A percentile compares a stretch with the other conserved stretches of the same genome.
Evolutionary conservation across 2,888 invertebrate species (phyloP).

Genomic region (Drosophila conformis): DNA sequence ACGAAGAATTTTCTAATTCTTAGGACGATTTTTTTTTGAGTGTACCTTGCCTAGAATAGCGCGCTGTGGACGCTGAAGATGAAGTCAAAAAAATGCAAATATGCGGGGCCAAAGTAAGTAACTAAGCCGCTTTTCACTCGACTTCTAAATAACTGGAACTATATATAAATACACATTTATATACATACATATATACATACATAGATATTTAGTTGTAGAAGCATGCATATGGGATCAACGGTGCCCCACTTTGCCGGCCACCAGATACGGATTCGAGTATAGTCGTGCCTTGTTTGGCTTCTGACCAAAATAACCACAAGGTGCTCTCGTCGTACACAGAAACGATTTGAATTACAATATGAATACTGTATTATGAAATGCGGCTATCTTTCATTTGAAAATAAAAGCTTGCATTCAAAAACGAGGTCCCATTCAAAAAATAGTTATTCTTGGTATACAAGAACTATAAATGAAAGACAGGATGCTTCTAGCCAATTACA

Average conservation of each 20-base stretch:
- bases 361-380: conserved; percentile 39
- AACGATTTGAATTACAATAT: conserved; percentile 73
- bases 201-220: neutral
- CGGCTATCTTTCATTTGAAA: conserved; percentile 14
- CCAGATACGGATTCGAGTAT: conserved; percentile 39
- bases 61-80: conserved; percentile 1
- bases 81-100: conserved; percentile 72
- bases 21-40: neutral
- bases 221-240: conserved; percentile 25
- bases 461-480: neutral
- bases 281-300: conserved; percentile 72
- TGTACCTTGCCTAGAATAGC: conserved; percentile 3
- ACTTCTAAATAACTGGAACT: conserved; percentile 37
- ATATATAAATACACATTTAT: neutral
- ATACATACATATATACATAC: neutral
- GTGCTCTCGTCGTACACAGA: conserved; percentile 35
- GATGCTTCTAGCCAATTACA: neutral
- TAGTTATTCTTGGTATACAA: neutral
- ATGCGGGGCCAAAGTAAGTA: conserved; percentile 52
- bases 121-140: conserved; percentile 53
- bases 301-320: conserved; percentile 78
- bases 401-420: conserved; percentile 27
- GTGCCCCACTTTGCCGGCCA: conserved; percentile 66
- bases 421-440: neutral
- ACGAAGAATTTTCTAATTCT: neutral